Percentiles rank a stretch among this genome's conserved stretches.
Evolutionary conservation across 2,888 invertebrate species (phyloP).

Genomic region (Bellardia pandia): DNA sequence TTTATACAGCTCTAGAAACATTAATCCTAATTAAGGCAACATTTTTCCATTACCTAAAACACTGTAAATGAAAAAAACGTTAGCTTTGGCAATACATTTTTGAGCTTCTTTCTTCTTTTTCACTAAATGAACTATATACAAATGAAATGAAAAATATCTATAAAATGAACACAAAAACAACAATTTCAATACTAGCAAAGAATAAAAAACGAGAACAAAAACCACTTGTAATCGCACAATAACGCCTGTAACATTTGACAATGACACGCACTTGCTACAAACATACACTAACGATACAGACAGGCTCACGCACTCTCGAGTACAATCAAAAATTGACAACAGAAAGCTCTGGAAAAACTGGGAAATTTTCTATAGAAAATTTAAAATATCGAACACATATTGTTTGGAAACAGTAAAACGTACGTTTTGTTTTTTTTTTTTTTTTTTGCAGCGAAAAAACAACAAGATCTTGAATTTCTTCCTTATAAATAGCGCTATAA

Average conservation of each 20-base stretch:
- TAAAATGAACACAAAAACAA: background rate
- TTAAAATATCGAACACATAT: slow-evolving; percentile 48
- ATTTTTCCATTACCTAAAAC: background rate
- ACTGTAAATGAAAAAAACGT: background rate
- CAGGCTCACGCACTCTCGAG: background rate
- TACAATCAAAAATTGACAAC: background rate
- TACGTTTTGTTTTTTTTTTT: slow-evolving; percentile 2
- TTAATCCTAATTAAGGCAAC: too few species aligned
- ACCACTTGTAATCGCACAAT: slow-evolving; percentile 55
- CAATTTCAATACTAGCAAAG: background rate
- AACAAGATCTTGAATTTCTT: background rate
- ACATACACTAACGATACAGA: background rate
- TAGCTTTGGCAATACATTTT: background rate
- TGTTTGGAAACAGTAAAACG: slow-evolving; percentile 6
- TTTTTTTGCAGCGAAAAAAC: background rate
- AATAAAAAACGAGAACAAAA: background rate
- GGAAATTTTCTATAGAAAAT: background rate
- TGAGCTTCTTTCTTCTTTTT: background rate
- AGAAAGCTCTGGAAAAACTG: background rate
- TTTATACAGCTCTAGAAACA: too few species aligned
- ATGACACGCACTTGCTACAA: slow-evolving; percentile 58
- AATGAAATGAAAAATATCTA: background rate
- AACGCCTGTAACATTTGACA: slow-evolving; percentile 62
- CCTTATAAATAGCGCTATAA: slow-evolving; percentile 6
- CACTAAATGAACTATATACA: background rate